Evolutionary conservation across 2,113 vertebrate genomes (phyloP), one percentile per base, ranked within the genome.

Genomic region (Tragulus kanchil): DNA sequence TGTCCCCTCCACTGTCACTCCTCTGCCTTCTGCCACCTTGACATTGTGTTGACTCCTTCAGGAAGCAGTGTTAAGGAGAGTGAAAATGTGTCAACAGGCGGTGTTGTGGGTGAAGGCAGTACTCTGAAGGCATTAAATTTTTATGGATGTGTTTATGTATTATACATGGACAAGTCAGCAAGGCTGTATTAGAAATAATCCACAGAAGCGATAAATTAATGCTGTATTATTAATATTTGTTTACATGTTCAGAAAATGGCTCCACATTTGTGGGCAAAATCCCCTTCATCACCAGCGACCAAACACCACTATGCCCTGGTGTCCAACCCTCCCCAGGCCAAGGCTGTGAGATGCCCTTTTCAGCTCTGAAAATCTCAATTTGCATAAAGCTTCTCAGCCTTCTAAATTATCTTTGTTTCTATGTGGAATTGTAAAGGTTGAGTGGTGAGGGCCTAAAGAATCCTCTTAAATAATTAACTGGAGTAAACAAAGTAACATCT

Each of bases 61-160:
- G 50, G 82, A 97, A 96, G 69, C 85, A 59, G 64, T 42, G 92
- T 81, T 67, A 50, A 82, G 78, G 83, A 93, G 96, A 96, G 15
- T 10, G 86, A 98, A 93, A 91, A 86, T 3, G 56, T 54, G 45
- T 93, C 97, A 96, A 7, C 0, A 45, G 90, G 21, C 95, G 28
- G 56, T 52, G 93, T 48, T 0, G 95, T 73, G 94, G 4, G 91
- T 92, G 98, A 83, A 36, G 9, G 82, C 0, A 3, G 93, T 59
- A 86, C 31, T 91, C 67, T 4, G 48, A 62, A n/a, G 1, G 3
- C 97, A 98, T 98, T 98, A 98, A 98, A 97, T 59, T 97, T 98
- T 98, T 87, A 98, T 98, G 96, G 96, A 87, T 94, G 96, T 92
- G 97, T 98, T 98, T 98, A 98, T 98, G 94, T 96, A 97, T 98